These are phyloP conservation scores for Urocitellus parryii DNA, from an alignment of 2,113 vertebrate species.

Conservation along the genomic window DNA sequence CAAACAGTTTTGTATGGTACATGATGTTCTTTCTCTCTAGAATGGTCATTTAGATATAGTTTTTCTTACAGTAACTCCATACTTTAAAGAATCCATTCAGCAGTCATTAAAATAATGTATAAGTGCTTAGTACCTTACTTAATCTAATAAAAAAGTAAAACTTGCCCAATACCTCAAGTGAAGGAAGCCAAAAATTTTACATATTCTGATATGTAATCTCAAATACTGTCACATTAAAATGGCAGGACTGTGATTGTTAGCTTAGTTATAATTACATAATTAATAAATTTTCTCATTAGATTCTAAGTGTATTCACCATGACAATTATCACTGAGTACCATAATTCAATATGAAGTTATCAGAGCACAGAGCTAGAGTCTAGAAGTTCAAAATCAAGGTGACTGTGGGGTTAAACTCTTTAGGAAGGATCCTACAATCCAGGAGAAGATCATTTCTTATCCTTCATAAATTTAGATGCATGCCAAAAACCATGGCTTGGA, in stretches of 20 bases:
- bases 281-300: neutral
- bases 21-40: neutral
- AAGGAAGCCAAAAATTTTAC: neutral
- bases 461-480: neutral
- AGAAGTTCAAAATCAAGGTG: neutral
- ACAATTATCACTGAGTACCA: neutral
- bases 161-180: neutral
- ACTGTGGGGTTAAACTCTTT: neutral
- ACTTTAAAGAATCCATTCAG: neutral
- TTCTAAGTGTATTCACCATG: neutral
- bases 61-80: neutral
- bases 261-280: neutral
- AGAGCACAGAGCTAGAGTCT: neutral
- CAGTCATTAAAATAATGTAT: neutral
- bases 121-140: neutral
- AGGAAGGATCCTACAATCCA: neutral
- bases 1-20: neutral
- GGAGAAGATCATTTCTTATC: neutral
- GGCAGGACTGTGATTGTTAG: neutral
- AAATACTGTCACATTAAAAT: neutral
- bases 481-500: neutral
- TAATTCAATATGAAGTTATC: neutral
- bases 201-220: neutral
- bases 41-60: neutral
- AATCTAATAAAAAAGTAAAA: neutral